Conservation (phyloP, 2,888 invertebrate genomes). For the Lissocephala sabroskyi region DNA sequence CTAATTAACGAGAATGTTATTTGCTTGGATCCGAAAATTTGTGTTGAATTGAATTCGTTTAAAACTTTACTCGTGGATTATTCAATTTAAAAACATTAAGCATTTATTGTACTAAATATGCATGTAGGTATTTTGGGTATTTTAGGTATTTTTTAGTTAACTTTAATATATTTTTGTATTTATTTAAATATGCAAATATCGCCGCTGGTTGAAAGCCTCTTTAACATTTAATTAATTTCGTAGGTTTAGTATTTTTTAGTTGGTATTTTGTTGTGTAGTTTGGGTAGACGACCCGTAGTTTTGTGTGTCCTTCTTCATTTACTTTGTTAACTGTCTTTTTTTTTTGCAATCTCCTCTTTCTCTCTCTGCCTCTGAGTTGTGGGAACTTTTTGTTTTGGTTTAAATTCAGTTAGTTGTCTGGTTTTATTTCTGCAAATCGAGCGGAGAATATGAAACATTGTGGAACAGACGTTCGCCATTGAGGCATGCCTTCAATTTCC, state of each 20-base stretch:
- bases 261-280: constrained; percentile 10
- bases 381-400: too few relatives aligned
- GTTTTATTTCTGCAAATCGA: too few relatives aligned
- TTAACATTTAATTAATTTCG: constrained; percentile 25
- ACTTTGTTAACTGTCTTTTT: constrained; percentile 1
- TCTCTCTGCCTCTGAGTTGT: too few relatives aligned
- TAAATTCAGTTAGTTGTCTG: too few relatives aligned
- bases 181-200: constrained; percentile 28
- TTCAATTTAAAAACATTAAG: constrained; percentile 4
- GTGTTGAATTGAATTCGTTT: constrained; percentile 11
- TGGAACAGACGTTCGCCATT: too few relatives aligned
- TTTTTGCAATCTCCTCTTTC: constrained; percentile 7
- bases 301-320: neutral
- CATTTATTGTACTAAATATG: constrained; percentile 7
- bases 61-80: constrained; percentile 7
- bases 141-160: constrained; percentile 16
- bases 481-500: too few relatives aligned
- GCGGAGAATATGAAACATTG: too few relatives aligned
- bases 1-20: constrained; percentile 9
- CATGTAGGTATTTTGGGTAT: constrained; percentile 22
- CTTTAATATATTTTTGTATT: constrained; percentile 25
- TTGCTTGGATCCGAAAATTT: constrained; percentile 4
- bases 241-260: constrained; percentile 22
- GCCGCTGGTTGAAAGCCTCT: constrained; percentile 53
- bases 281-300: constrained; percentile 4